A percentile compares a stretch with the other conserved stretches of the same genome.
These are phyloP conservation scores for Plumapathes pennacea DNA, from an alignment of 92 coral and sea anemone genomes.

Conservation along the genomic window DNA sequence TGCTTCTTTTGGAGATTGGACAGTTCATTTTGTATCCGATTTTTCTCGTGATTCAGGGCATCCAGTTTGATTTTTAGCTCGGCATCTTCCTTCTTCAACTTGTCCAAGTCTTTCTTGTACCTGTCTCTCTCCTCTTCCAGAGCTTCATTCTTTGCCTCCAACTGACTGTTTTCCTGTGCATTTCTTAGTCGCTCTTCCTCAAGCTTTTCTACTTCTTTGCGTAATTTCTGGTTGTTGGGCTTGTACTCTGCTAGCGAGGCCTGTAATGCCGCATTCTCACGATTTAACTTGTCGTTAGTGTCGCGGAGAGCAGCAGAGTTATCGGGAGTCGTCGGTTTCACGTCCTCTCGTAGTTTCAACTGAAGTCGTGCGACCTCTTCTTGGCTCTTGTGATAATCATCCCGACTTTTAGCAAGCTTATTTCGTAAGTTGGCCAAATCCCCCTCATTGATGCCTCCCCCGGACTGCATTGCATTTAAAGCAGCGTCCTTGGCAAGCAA, in stretches of 20 bases:
- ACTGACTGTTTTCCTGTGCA: slow-evolving; percentile 56
- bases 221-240: slow-evolving; percentile 61
- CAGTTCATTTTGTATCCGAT: slow-evolving; percentile 62
- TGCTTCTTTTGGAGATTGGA: slow-evolving; percentile 64
- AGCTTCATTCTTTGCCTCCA: slow-evolving; percentile 69
- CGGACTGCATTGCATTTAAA: slow-evolving; percentile 40
- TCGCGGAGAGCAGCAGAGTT: slow-evolving; percentile 49
- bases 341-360: slow-evolving; percentile 61
- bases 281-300: slow-evolving; percentile 68
- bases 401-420: slow-evolving; percentile 65
- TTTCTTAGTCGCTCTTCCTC: slow-evolving; percentile 54
- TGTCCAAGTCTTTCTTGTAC: slow-evolving; percentile 48
- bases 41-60: slow-evolving; percentile 68
- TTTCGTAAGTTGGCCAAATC: slow-evolving; percentile 54
- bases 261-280: slow-evolving; percentile 57
- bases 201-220: slow-evolving; percentile 66
- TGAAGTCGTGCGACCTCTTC: slow-evolving; percentile 69
- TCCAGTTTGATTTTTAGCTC: slow-evolving; percentile 67
- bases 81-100: slow-evolving; percentile 53
- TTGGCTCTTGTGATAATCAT: slow-evolving; percentile 63
- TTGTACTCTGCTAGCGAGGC: slow-evolving; percentile 56
- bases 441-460: slow-evolving; percentile 46
- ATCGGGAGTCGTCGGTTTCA: slow-evolving; percentile 32
- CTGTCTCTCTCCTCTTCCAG: slow-evolving; percentile 64
- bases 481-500: slow-evolving; percentile 62